Conservation (phyloP, 2,888 invertebrate species). For the Rotaria magnacalcarata region DNA sequence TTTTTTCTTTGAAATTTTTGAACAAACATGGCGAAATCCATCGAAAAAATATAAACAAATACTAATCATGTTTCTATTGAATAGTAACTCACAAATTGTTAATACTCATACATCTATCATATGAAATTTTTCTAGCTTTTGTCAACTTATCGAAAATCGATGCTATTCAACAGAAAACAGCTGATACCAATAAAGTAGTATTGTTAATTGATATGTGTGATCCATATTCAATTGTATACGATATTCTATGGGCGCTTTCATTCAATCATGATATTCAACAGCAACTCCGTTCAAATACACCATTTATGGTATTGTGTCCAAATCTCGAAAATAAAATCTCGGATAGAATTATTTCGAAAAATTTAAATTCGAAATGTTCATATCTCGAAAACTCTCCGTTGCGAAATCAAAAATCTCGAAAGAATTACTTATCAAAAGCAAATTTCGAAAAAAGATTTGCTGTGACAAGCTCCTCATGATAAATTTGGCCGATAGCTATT, state of each 20-base stretch:
- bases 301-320: too few relatives aligned
- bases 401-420: too few relatives aligned
- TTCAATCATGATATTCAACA: constrained; percentile 31
- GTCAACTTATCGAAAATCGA: background rate
- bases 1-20: background rate
- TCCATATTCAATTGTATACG: background rate
- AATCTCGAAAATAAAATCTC: too few relatives aligned
- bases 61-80: background rate
- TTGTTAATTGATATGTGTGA: background rate
- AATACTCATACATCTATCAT: background rate
- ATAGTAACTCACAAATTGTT: background rate
- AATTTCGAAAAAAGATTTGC: too few relatives aligned
- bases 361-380: too few relatives aligned
- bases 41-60: background rate
- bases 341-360: too few relatives aligned
- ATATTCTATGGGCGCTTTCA: constrained; percentile 11
- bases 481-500: too few relatives aligned
- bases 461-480: too few relatives aligned
- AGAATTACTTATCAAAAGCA: too few relatives aligned
- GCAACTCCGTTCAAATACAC: background rate
- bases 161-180: background rate
- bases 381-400: too few relatives aligned
- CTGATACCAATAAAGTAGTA: background rate
- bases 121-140: background rate
- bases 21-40: background rate